A percentile compares a stretch with the other conserved stretches of the same genome.
Evolutionary conservation across 2,113 vertebrate species (phyloP).

Genomic region (Haemorhous mexicanus): DNA sequence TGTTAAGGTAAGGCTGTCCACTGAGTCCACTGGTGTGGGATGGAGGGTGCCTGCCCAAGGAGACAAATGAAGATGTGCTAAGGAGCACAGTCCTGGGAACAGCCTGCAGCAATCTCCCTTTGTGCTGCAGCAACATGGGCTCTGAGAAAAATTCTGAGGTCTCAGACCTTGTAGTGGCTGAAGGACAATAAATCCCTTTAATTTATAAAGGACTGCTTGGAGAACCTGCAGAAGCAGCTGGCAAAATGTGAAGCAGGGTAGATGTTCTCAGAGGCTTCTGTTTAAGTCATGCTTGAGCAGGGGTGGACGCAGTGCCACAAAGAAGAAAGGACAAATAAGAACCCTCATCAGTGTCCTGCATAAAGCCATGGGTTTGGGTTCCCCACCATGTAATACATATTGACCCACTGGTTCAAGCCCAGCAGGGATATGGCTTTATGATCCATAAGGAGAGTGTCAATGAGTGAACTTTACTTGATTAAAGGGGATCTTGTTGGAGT

Average conservation of each 20-base stretch:
- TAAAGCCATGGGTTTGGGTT: not conserved
- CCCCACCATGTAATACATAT: rapidly evolving
- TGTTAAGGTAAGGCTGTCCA: not conserved
- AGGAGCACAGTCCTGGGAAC: not conserved
- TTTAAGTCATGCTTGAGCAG: not conserved
- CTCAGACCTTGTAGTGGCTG: not conserved
- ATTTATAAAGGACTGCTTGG: not conserved
- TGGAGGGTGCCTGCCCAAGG: not conserved
- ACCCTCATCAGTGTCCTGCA: not conserved
- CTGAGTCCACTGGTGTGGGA: no score
- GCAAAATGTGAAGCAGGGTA: not conserved
- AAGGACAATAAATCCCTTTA: not conserved
- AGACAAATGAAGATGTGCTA: not conserved
- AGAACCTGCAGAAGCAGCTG: not conserved
- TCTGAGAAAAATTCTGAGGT: not conserved
- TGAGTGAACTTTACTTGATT: not conserved
- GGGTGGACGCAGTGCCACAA: not conserved
- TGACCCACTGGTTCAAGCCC: not conserved
- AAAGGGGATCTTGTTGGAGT: not conserved
- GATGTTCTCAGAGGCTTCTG: not conserved
- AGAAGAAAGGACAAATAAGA: not conserved
- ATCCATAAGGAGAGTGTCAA: not conserved
- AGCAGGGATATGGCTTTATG: not conserved
- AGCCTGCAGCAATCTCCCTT: rapidly evolving
- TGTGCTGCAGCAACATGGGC: rapidly evolving